Base-by-base conservation (phyloP, 30 jellyfish, hydroid and myxozoan genomes). In the Chrysaora quinquecirrha region DNA sequence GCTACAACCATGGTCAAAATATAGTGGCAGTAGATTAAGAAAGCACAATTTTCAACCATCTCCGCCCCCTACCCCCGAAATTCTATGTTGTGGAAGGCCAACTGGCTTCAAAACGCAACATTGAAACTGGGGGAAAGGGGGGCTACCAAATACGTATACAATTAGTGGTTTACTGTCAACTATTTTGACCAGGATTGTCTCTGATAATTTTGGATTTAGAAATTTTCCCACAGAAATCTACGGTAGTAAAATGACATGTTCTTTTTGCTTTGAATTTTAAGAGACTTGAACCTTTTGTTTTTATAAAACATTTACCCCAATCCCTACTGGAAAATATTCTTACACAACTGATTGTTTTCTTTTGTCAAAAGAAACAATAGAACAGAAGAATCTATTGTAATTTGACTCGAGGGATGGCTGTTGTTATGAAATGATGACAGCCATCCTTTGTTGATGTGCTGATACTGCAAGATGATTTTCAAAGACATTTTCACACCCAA, bases 21-120 rank as follows among this genome's bases (percentile, higher is more conserved):
- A 43, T 43, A 43, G 9, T 43, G 58, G 58, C 58, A 43, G 58
- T 43, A 43, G 58, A 16, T 9, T 43, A 43, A 16, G 16, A 43
- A 43, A 43, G 58, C 58, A 43, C 58, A 43, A 9, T 43, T 6
- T 43, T 43, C 9, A 43, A 43, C 58, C 9, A 43, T 43, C 58
- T 43, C 58, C 16, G 16, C 58, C 58, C 58, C 58, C 58, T 73
- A 75, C 58, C 58, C 58, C 58, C 58, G 12, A 43, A 43, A 43
- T 43, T 43, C 58, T 6, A 43, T 43, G 58, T 43, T 43, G 58
- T 43, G 12, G 58, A 43, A 16, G 58, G 58, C 58, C 58, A 43
- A 43, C 58, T 43, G 58, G 58, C 58, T 43, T 43, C 16, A 43
- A 43, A 43, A 43, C n/a, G 16, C 58, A 43, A 43, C 58, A 43